These are phyloP conservation scores for Smutsia gigantea DNA, from an alignment of 2,797 vertebrate genomes.

Conservation along the genomic window DNA sequence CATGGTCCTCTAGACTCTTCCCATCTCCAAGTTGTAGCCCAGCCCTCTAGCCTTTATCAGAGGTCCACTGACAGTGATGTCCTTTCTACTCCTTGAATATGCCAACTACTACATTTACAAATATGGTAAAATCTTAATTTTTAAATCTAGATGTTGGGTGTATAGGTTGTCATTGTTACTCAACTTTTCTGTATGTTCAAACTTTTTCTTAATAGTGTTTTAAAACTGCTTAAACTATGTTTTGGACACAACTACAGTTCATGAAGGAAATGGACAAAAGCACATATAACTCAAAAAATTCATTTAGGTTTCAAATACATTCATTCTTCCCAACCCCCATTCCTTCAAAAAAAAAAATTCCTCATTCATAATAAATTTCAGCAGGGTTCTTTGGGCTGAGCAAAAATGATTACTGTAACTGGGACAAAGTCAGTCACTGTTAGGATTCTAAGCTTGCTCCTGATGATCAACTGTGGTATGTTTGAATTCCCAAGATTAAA, in stretches of 20 bases:
- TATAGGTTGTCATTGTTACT: background rate
- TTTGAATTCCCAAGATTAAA: background rate
- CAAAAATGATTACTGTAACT: background rate
- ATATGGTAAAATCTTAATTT: background rate
- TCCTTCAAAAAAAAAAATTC: background rate
- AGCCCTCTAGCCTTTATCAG: background rate
- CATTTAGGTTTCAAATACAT: conserved; percentile 39
- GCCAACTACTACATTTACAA: background rate
- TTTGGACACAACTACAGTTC: background rate
- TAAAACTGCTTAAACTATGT: conserved; percentile 27
- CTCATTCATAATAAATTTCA: conserved; percentile 31
- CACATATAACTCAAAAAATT: background rate
- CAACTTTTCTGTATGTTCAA: background rate
- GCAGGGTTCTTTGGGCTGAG: background rate
- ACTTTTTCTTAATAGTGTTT: background rate
- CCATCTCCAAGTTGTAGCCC: background rate
- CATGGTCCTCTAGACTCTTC: background rate
- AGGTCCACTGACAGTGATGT: background rate
- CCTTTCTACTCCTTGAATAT: background rate
- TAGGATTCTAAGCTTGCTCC: background rate
- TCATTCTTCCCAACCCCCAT: background rate
- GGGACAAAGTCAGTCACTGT: background rate
- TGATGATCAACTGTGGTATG: background rate
- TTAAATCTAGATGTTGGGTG: background rate
- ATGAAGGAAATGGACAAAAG: conserved; percentile 39